Evolutionary conservation across 2,888 invertebrate species (phyloP).

Genomic region (Dendrolimus pini): DNA sequence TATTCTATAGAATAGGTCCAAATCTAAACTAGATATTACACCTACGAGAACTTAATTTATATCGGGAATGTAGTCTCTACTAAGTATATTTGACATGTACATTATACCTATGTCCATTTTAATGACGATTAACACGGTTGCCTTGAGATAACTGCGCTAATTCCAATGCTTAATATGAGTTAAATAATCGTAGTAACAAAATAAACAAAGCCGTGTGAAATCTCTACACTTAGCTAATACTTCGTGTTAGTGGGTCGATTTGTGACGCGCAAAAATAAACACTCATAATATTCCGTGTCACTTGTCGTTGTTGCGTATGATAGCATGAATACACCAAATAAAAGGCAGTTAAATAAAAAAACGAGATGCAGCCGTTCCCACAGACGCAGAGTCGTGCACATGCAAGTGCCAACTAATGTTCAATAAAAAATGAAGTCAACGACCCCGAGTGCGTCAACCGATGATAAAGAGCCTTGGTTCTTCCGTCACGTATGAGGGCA

Average conservation of each 20-base stretch:
- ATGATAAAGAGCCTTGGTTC: constrained; percentile 52
- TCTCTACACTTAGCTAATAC: not conserved
- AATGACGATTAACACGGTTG: too few relatives aligned
- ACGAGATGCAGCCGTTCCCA: constrained; percentile 44
- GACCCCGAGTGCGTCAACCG: constrained; percentile 67
- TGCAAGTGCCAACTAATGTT: constrained; percentile 27
- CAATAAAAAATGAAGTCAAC: constrained; percentile 65
- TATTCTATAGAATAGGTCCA: too few relatives aligned
- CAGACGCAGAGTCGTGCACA: constrained; percentile 44
- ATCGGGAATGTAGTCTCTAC: too few relatives aligned
- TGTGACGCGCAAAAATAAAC: not conserved
- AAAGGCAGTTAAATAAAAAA: not conserved
- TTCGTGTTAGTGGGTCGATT: constrained; percentile 2
- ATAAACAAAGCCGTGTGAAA: constrained; percentile 33
- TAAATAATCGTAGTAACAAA: constrained; percentile 16
- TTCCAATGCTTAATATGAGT: too few relatives aligned
- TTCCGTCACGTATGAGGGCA: constrained; percentile 44
- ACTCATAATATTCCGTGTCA: not conserved
- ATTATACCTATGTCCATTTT: too few relatives aligned
- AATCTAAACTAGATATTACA: too few relatives aligned
- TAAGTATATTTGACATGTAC: too few relatives aligned
- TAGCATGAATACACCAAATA: not conserved
- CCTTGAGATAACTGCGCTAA: too few relatives aligned
- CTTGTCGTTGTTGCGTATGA: not conserved
- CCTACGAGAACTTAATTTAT: too few relatives aligned